These are phyloP conservation scores for Brachypteracias leptosomus DNA, from an alignment of 2,113 vertebrate species.

Conservation along the genomic window DNA sequence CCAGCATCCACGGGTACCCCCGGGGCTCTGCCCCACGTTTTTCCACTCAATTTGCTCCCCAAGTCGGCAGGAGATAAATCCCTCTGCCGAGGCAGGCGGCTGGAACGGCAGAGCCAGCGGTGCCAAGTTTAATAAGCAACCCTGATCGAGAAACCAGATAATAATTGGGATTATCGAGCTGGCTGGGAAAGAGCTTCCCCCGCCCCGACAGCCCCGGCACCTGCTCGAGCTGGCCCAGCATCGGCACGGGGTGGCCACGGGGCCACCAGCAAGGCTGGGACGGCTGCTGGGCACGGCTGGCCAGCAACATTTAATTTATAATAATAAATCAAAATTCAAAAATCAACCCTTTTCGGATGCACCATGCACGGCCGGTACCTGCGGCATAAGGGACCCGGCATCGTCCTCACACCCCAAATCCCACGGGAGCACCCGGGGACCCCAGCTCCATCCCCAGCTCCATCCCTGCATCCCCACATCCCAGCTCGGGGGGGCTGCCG, in stretches of 20 bases:
- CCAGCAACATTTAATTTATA: background rate
- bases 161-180: constrained; percentile 58
- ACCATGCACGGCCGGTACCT: accelerated
- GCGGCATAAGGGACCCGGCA: accelerated
- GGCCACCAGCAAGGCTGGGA: background rate
- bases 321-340: too few relatives aligned
- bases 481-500: accelerated
- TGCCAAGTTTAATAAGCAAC: constrained; percentile 64
- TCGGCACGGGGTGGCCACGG: accelerated
- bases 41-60: constrained; percentile 53
- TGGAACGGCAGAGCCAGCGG: constrained; percentile 39
- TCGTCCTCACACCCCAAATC: background rate
- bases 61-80: constrained; percentile 26
- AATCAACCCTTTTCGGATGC: background rate
- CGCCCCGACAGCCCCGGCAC: background rate
- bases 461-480: background rate
- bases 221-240: background rate
- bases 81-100: constrained; percentile 48
- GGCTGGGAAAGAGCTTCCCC: constrained; percentile 22
- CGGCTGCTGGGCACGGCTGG: accelerated
- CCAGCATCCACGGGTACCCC: too few relatives aligned
- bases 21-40: too few relatives aligned
- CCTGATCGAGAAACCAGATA: constrained; percentile 29
- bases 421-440: accelerated
- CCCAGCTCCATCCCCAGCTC: background rate